Percentiles rank a stretch among this genome's conserved stretches.
phyloP scores from a whole-genome alignment of 1,140 invertebrate species.

The Drosophila nebulosa region DNA sequence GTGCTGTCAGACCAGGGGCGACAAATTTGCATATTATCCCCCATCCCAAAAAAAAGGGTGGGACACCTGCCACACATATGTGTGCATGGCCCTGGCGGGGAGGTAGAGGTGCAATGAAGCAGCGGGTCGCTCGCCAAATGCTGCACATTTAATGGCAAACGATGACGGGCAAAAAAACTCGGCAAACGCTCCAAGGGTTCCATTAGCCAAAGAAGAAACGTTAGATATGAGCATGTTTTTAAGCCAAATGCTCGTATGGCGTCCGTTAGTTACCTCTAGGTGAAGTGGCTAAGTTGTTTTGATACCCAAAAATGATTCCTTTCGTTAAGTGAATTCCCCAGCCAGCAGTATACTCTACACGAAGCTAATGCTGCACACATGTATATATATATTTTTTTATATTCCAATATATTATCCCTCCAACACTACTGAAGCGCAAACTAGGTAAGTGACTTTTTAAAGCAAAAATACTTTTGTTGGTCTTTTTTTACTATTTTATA shows the following conservation, averaged over 20 bases:
- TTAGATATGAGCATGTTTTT: conserved; percentile 20
- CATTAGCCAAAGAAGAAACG: conserved; percentile 60
- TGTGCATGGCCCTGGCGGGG: conserved; percentile 6
- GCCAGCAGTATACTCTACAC: not conserved
- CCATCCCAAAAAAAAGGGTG: conserved; percentile 11
- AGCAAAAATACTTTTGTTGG: no score
- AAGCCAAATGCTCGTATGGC: conserved; percentile 3
- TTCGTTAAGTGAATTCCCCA: not conserved
- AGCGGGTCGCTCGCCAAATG: not conserved
- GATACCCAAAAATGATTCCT: not conserved
- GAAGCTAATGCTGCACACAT: not conserved
- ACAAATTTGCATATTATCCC: conserved; percentile 63
- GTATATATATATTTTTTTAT: not conserved
- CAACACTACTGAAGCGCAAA: no score
- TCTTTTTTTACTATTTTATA: no score
- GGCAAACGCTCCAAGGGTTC: conserved; percentile 32
- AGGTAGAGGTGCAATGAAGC: not conserved
- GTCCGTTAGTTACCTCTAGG: conserved; percentile 1
- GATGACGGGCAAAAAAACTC: conserved; percentile 27
- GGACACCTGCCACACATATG: conserved; percentile 18
- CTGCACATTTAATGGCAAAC: conserved; percentile 29
- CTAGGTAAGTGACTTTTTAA: no score
- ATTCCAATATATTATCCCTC: no score
- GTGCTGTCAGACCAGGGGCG: conserved; percentile 10
- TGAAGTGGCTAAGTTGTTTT: not conserved